These are phyloP conservation scores for Oryzias melastigma DNA, from an alignment of 2,113 vertebrate genomes.

Conservation along the genomic window DNA sequence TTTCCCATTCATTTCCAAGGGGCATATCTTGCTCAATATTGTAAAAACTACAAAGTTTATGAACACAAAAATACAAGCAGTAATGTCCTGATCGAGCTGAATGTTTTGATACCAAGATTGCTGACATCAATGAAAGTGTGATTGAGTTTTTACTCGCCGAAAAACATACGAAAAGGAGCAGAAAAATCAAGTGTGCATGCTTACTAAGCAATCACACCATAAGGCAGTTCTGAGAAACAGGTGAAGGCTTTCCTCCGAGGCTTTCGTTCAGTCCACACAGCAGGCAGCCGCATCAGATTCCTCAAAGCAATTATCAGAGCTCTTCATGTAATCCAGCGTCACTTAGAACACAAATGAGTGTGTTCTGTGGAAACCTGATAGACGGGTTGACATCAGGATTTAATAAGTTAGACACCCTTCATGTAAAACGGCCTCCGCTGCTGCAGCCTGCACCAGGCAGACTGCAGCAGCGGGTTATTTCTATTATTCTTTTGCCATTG, in stretches of 20 bases:
- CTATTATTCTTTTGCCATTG: conserved; percentile 54
- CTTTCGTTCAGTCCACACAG: conserved; percentile 34
- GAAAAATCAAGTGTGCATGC: too few relatives aligned
- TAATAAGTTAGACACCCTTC: conserved; percentile 50
- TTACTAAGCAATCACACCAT: too few relatives aligned
- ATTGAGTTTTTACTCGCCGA: too few relatives aligned
- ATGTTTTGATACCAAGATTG: too few relatives aligned
- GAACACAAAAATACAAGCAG: too few relatives aligned
- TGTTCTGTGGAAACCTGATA: conserved; percentile 50
- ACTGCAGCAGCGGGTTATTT: conserved; percentile 60
- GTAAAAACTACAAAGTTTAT: too few relatives aligned
- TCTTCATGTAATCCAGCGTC: conserved; percentile 48
- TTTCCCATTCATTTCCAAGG: too few relatives aligned
- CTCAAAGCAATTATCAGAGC: conserved; percentile 47
- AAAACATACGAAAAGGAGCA: too few relatives aligned
- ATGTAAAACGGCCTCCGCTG: conserved; percentile 53
- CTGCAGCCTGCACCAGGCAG: conserved; percentile 26
- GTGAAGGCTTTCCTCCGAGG: background rate
- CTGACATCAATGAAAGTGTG: too few relatives aligned
- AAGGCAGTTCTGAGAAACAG: too few relatives aligned
- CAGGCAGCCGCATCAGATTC: conserved; percentile 43
- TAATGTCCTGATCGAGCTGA: too few relatives aligned
- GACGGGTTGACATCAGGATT: conserved; percentile 56
- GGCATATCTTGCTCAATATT: too few relatives aligned
- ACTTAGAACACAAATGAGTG: conserved; percentile 46